Evolutionary conservation across 1,140 invertebrate species (phyloP), one percentile per base, ranked within the genome.

Genomic region (Latrodectus geometricus): DNA sequence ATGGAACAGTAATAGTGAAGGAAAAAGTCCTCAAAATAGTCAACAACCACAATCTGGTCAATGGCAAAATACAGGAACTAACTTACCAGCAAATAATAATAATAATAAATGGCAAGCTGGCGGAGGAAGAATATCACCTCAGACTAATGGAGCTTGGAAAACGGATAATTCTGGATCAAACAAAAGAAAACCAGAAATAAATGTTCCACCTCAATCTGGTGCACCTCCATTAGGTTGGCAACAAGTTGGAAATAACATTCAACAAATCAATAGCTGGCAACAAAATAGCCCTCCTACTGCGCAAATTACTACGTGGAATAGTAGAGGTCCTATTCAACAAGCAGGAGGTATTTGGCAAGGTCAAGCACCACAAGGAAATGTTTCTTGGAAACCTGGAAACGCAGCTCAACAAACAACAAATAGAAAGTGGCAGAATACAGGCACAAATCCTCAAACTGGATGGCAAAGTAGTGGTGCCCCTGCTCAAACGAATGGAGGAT

Each of bases 101-200:
- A 81, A 81, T 56, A 81, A 81, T n/a, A 66, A 68, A 23, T 83
- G 80, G 80, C 20, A 74, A 50, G 21, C n/a, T 20, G 54, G 56
- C 1, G 56, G 52, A 50, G n/a, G 61, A 7, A 23, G 61, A n/a
- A 14, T n/a, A 50, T 65, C 80, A 2, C 73, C 72, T 68, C 82
- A 75, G 52, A 11, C 35, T 70, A 72, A 68, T 21, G 12, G n/a
- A 52, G 79, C n/a, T 17, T 81, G 79, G 79, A 35, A 70, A n/a
- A 17, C 49, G 20, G 50, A 49, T 17, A 66, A 66, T n/a, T 9
- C 68, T 52, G 52, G 48, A 35, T 48, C 66, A 9, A 12, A n/a
- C 14, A 20, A 65, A 72, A 11, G 17, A 17, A 11, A 81, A 56
- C 12, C 48, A 70, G 79, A 66, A 70, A 81, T 14, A 11, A 61